Evolutionary conservation across 2,797 vertebrate species (phyloP).

Genomic region (Liasis olivaceus): DNA sequence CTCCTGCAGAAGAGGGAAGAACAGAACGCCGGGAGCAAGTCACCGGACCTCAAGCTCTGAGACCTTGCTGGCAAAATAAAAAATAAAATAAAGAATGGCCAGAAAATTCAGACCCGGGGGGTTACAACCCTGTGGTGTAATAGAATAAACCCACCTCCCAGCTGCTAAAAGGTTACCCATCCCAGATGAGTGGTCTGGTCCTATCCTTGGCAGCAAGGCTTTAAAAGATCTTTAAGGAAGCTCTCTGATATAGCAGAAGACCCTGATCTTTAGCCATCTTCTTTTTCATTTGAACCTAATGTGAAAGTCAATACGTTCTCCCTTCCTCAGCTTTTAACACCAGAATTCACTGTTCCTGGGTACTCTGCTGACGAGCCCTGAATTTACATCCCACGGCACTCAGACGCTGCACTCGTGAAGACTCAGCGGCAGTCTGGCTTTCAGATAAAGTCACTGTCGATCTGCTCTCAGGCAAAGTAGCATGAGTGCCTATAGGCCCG

Average conservation of each 20-base stretch:
- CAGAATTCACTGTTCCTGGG: neutral
- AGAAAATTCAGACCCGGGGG: neutral
- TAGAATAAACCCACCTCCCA: neutral
- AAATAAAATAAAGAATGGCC: neutral
- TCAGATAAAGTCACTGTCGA: neutral
- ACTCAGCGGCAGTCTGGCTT: neutral
- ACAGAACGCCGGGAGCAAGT: too few relatives aligned
- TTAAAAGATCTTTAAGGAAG: too few relatives aligned
- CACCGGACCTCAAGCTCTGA: neutral
- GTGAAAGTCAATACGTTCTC: neutral
- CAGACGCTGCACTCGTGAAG: accelerated
- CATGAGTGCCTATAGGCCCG: neutral
- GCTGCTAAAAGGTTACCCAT: too few relatives aligned
- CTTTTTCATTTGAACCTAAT: neutral
- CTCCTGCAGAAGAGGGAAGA: neutral
- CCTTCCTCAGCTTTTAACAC: neutral
- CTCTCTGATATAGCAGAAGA: too few relatives aligned
- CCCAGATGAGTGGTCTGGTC: too few relatives aligned
- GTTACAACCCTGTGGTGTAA: neutral
- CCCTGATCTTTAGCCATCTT: too few relatives aligned
- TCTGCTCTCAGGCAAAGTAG: neutral
- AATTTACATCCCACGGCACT: too few relatives aligned
- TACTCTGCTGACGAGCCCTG: neutral
- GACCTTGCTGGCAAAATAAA: neutral
- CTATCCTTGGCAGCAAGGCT: too few relatives aligned